These are phyloP conservation scores for Melanchra persicariae DNA, from an alignment of 2,888 invertebrate species.

Conservation along the genomic window DNA sequence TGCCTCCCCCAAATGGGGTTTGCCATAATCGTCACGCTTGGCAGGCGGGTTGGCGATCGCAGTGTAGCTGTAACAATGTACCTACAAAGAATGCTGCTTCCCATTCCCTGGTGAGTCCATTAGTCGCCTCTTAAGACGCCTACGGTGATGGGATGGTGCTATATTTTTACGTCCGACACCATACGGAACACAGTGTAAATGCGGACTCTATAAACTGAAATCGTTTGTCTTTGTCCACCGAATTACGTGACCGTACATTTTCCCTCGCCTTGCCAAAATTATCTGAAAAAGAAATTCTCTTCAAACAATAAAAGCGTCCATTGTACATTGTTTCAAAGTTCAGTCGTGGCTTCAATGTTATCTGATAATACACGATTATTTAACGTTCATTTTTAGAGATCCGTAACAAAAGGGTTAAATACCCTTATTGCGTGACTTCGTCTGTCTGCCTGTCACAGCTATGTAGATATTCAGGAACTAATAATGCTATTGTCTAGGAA, in stretches of 20 bases:
- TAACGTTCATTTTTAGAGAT: constrained; percentile 4
- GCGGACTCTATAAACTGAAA: background rate
- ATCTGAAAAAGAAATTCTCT: constrained; percentile 23
- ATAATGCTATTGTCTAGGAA: no score
- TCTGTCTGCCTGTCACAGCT: background rate
- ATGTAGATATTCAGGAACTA: no score
- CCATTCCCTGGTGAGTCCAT: no score
- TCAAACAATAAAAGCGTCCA: constrained; percentile 26
- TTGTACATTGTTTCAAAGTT: constrained; percentile 50
- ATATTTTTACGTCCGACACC: no score
- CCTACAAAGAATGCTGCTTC: no score
- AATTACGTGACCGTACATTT: constrained; percentile 14
- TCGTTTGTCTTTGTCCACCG: background rate
- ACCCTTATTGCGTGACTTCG: background rate
- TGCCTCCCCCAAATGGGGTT: no score
- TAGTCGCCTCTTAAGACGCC: no score
- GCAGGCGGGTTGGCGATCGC: no score
- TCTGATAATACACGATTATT: constrained; percentile 31
- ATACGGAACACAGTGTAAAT: no score
- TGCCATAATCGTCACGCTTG: no score
- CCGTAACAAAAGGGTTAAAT: background rate
- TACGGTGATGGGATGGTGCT: no score
- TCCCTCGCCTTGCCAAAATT: constrained; percentile 19
- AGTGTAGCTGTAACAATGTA: no score
- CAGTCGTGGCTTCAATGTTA: constrained; percentile 14